Evolutionary conservation across 2,113 vertebrate species (phyloP).

Genomic region (Syrrhaptes paradoxus): DNA sequence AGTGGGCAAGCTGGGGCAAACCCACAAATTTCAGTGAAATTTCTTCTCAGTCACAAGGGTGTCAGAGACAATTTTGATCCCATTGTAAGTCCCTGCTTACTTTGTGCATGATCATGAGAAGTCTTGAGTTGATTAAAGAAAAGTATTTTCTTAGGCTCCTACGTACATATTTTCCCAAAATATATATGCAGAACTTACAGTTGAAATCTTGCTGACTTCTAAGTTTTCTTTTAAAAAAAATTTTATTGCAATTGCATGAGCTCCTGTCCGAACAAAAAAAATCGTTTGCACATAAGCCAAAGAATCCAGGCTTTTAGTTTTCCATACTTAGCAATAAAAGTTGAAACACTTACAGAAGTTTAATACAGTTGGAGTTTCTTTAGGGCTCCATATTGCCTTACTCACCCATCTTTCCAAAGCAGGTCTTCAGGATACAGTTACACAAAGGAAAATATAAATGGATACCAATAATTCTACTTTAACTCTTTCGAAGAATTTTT

Average conservation of each 20-base stretch:
- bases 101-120: background rate
- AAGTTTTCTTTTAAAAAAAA: background rate
- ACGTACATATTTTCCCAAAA: background rate
- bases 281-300: constrained; percentile 13
- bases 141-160: constrained; percentile 10
- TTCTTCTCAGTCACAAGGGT: background rate
- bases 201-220: constrained; percentile 22
- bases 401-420: constrained; percentile 11
- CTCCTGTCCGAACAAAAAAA: constrained; percentile 28
- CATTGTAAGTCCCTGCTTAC: background rate
- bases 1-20: background rate
- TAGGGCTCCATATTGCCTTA: background rate
- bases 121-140: background rate
- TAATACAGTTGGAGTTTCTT: constrained; percentile 22
- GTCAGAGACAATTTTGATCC: background rate
- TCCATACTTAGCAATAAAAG: constrained; percentile 42
- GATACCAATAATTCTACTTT: constrained; percentile 25
- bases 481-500: constrained; percentile 34
- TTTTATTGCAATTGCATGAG: background rate
- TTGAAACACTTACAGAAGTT: constrained; percentile 35
- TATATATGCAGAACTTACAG: background rate
- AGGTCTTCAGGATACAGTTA: background rate
- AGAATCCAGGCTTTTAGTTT: constrained; percentile 40
- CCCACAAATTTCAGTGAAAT: background rate
- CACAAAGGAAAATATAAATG: constrained; percentile 10